A percentile compares a stretch with the other conserved stretches of the same genome.
Evolutionary conservation across 1,140 invertebrate genomes (phyloP).

Genomic region (Pseudomyrmex dendroicus): DNA sequence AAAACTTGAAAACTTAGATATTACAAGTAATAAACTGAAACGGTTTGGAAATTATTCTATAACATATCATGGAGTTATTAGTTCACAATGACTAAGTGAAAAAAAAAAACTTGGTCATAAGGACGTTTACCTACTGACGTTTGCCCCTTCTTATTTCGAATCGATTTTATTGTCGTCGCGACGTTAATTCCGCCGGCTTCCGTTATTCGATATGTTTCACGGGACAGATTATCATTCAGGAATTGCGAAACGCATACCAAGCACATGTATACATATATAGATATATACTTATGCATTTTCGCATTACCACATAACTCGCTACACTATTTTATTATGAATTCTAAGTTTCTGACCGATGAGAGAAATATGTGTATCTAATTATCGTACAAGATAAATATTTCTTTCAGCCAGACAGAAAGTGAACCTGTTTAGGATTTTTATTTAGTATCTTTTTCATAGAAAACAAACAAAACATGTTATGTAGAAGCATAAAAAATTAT

Average conservation of each 20-base stretch:
- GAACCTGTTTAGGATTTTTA: too few species aligned
- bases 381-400: not conserved
- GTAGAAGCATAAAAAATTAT: too few species aligned
- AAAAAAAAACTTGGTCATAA: not conserved
- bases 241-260: constrained; percentile 8
- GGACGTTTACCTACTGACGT: not conserved
- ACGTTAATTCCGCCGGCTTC: constrained; percentile 44
- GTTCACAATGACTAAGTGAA: not conserved
- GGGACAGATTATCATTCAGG: constrained; percentile 34
- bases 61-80: not conserved
- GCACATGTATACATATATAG: not conserved
- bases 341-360: not conserved
- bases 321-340: constrained; percentile 22
- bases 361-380: not conserved
- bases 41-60: not conserved
- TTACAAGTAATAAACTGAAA: not conserved
- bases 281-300: not conserved
- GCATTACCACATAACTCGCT: constrained; percentile 10
- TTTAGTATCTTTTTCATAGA: too few species aligned
- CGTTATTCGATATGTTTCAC: constrained; percentile 1
- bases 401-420: too few species aligned
- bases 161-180: constrained; percentile 41
- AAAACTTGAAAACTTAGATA: not conserved
- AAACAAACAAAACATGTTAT: too few species aligned
- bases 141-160: not conserved